Evolutionary conservation across 2,888 invertebrate species (phyloP), one percentile per base, ranked within the genome.

Genomic region (Athrips mouffetella): DNA sequence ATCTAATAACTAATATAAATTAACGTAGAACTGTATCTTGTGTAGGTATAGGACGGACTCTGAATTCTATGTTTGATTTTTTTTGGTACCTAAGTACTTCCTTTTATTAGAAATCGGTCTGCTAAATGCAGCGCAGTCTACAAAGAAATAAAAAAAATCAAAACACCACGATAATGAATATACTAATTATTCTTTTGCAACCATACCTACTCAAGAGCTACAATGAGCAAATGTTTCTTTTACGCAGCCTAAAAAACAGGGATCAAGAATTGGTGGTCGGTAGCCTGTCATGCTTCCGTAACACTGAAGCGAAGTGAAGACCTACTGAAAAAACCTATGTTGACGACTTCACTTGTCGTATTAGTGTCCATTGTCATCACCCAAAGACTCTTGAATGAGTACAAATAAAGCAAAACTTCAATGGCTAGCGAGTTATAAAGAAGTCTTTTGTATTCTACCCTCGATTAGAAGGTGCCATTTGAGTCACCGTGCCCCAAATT

Each of bases 181-280:
- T n/a, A 72, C 70, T 79, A 79, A 79, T 76, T 74, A 69, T 61
- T 55, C 59, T 68, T 63, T 63, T 60, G 62, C 56, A 62, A 64
- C 59, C 42, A 46, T 42, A 45, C 48, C 16, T 52, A 39, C 40
- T 70, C 69, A 69, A 51, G 68, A 64, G 11, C 65, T 30, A 3
- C 18, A 5, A 42, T 13, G 30, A 42, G 27, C 41, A 42, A 18
- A 11, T 15, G 11, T 25, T 30, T 42, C 21, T 29, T 30, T n/a
- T 8, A 42, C 10, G 42, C 40, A 25, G 23, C 50, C n/a, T n/a
- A n/a, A n/a, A n/a, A n/a, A 48, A 55, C 53, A 54, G 33, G 50
- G 68, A 27, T 65, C 71, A 59, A 49, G 48, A 54, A 50, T 50
- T n/a, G 40, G 21, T 64, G 63, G 66, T 58, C 51, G 46, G 42